Base-by-base conservation (phyloP, 1,140 invertebrate genomes). In the Nomia melanderi region DNA sequence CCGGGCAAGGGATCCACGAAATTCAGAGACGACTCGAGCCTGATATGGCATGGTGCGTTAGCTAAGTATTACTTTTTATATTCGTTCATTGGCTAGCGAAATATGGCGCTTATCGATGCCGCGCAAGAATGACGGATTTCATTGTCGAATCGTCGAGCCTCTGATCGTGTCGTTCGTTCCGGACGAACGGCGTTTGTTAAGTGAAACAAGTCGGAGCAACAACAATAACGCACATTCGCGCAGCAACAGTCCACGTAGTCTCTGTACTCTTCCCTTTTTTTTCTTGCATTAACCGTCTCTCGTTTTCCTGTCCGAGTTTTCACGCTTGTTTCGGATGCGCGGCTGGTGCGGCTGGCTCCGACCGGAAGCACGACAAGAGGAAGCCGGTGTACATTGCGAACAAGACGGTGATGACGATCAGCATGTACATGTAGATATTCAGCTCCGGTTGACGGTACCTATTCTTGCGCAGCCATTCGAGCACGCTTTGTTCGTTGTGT, bases 391-490 rank as follows among this genome's bases (percentile, higher is more conserved):
- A 98, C 88, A 98, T 93, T 5, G 98, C 93, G 86, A 98, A 98
- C 31, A 96, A 95, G 78, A 97, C 92, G 62, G 96, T 96, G 71
- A 98, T 95, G 0, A 96, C 97, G 84, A 97, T 95, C 82, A 98
- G 93, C 65, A 96, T 97, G 89, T 98, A 98, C 97, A 98, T 98
- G 89, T 98, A 98, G 74, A 98, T 94, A 87, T 98, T 98, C 23
- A 99, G 91, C 91, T 99, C 98, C 0, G 97, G 97, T 87, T 98
- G 97, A 36, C 97, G 94, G 93, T 98, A 98, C 73, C 98, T 94
- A 91, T 98, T 98, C 91, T 98, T 98, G 78, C 97, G 94, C 56
- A 98, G 91, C 97, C 97, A 98, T 84, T 98, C 97, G 57, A 98
- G 91, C n/a, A 98, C 97, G 88, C 97, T 96, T 8, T 95, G 94